Evolutionary conservation across 2,888 invertebrate genomes (phyloP), one percentile per base, ranked within the genome.

Genomic region (Hermodice carunculata): DNA sequence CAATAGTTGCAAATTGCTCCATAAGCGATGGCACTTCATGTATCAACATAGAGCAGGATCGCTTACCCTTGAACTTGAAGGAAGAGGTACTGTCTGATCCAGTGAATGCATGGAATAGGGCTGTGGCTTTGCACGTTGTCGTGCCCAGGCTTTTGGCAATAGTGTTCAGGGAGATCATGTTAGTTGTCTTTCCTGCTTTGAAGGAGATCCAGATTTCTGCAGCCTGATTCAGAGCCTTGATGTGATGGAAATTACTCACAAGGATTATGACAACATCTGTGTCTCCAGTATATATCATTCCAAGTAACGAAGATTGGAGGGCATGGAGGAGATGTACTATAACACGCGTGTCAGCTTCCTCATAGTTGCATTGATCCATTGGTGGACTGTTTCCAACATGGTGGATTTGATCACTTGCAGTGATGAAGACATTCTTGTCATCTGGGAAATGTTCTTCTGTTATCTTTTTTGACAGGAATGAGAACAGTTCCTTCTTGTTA

Each of bases 81-180:
- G 61, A 34, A 8, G 54, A 66, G 17, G 56, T 61, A 56, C 59
- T 66, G 64, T 67, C 67, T 51, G 59, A 66, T 34, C 67, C 67
- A 60, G 67, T 60, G 64, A 67, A 53, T 22, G 64, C 64, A 51
- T 67, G 61, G 29, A 66, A 66, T 34, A 66, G 60, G 37, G 61
- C 53, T 42, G 67, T n/a, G 53, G 48, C 65, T 54, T 67, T 67
- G 54, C 64, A 67, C 46, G 31, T 67, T 66, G 54, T 61, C 40
- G 19, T 28, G 19, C 65, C 67, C 42, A 67, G 28, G 29, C 34
- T 49, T 52, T 40, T 34, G 34, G 63, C 64, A 26, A 67, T 48
- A 32, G 11, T 31, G 51, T 67, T 67, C 22, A 67, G 53, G 48
- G 29, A 48, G 46, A 67, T 66, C 60, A 67, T 66, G 22, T 61